phyloP scores from a whole-genome alignment of 2,113 vertebrate species.

The Tretioscincus oriximinensis region DNA sequence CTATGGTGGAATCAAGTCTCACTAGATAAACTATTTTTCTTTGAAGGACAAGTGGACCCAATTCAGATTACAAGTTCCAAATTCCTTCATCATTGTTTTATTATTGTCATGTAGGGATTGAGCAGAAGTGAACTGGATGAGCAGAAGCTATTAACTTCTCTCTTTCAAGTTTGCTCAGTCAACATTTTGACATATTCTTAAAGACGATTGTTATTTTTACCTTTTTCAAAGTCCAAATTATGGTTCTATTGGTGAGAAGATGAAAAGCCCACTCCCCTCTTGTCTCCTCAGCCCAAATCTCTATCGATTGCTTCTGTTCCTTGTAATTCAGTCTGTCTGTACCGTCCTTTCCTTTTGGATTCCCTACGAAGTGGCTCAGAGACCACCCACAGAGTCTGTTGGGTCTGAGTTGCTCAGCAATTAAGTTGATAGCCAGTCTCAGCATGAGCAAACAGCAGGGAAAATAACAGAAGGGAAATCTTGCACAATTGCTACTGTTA shows the following conservation, averaged over 20 bases:
- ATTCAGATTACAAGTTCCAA: background rate
- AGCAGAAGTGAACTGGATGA: background rate
- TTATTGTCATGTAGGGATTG: background rate
- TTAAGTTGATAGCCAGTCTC: slow-evolving; percentile 40
- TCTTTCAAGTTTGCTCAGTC: slow-evolving; percentile 4
- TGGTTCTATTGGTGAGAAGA: slow-evolving; percentile 9
- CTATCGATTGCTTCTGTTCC: slow-evolving; percentile 36
- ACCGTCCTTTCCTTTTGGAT: slow-evolving; percentile 30
- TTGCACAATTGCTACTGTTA: background rate
- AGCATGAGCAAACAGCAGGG: slow-evolving; percentile 21
- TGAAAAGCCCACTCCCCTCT: slow-evolving; percentile 13
- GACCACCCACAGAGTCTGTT: slow-evolving; percentile 26
- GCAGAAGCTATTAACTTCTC: background rate
- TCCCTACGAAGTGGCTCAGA: slow-evolving; percentile 32
- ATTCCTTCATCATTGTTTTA: background rate
- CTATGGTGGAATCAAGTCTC: background rate
- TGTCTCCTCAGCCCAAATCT: slow-evolving; percentile 36
- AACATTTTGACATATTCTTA: background rate
- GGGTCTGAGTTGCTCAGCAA: slow-evolving; percentile 38
- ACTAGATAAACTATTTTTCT: background rate
- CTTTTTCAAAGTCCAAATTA: background rate
- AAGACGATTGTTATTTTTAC: slow-evolving; percentile 5
- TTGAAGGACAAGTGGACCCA: background rate
- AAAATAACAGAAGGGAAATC: slow-evolving; percentile 44
- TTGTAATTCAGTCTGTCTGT: slow-evolving; percentile 30